Base-by-base conservation (phyloP, 23 tunicate genomes). In the Botrylloides violaceus region DNA sequence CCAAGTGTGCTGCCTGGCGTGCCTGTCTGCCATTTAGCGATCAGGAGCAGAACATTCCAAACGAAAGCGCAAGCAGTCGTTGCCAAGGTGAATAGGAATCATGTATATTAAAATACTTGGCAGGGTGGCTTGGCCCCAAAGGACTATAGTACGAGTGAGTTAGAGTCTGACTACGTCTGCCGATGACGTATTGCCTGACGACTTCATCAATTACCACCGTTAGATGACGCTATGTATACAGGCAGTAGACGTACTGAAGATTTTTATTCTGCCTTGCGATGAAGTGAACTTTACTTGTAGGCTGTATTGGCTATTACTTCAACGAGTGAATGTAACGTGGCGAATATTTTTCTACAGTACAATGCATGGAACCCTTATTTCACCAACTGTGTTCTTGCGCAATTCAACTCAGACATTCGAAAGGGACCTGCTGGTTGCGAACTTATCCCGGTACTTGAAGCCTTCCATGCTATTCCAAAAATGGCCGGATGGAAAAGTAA, bases 401-500 rank as follows among this genome's bases (percentile, higher is more conserved):
- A 77, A 66, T 53, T 66, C 66, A 24, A 56, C 18, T 58, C 64
- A 5, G 88, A 77, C 9, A 43, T 43, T 7, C 53, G 53, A 15
- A 43, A 43, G 15, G 34, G 34, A 33, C 71, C 78, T 1, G 50
- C 70, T 7, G 86, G 95, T 20, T 87, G 95, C 36, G 58, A 87
- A 49, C 58, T 87, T 76, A 34, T 87, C 29, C 72, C 43, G 29
- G 26, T 87, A 12, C 70, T 87, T 15, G 66, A 58, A 4, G 34
- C 53, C 59, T 66, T 80, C 37, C 77, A 71, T 28, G 9, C 61
- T 30, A 60, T 36, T n/a, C 64, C 82, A 33, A 80, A 87, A 53
- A 65, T 85, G n/a, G 79, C 86, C 23, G 95, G 95, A 35, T 87
- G 95, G 95, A 57, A 32, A 64, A 72, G 95, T 87, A 59, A 34